A percentile compares a stretch with the other conserved stretches of the same genome.
Conservation (phyloP, 53 echinoderm and acorn worm genomes). For the Patiria pectinifera region DNA sequence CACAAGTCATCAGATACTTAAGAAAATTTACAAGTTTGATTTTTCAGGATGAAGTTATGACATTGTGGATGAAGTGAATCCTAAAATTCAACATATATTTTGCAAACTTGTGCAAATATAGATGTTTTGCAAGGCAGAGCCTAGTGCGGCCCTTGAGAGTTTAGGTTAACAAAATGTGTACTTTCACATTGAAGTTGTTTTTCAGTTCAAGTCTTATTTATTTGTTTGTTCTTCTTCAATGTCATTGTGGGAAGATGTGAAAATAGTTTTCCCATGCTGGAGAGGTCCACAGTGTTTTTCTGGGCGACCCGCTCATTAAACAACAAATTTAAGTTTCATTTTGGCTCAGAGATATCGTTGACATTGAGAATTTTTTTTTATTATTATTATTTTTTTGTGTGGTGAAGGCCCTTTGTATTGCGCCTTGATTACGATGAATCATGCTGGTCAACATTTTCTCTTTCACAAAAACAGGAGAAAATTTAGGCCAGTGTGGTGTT, state of each 20-base stretch:
- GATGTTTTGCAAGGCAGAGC: no score
- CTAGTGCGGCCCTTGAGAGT: no score
- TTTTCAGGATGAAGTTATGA: no score
- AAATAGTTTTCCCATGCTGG: constrained; percentile 31
- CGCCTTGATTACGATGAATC: constrained; percentile 18
- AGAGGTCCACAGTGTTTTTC: background rate
- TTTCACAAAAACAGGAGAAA: background rate
- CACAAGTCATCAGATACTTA: no score
- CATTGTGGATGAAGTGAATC: no score
- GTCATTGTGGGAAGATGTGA: constrained; percentile 29
- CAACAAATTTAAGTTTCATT: background rate
- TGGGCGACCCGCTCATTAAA: background rate
- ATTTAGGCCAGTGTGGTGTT: background rate
- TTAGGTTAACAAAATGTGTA: background rate
- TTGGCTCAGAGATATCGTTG: constrained; percentile 9
- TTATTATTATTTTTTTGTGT: background rate
- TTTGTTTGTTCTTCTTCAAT: background rate
- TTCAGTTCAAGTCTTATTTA: background rate
- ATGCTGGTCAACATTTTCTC: background rate
- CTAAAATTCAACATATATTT: no score
- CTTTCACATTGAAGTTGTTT: background rate
- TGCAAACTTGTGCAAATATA: no score
- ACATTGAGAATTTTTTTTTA: constrained; percentile 33
- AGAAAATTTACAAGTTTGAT: no score
- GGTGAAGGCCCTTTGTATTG: constrained; percentile 15